Evolutionary conservation across 2,797 vertebrate genomes (phyloP).

Genomic region (Schizothorax lantsangensis): DNA sequence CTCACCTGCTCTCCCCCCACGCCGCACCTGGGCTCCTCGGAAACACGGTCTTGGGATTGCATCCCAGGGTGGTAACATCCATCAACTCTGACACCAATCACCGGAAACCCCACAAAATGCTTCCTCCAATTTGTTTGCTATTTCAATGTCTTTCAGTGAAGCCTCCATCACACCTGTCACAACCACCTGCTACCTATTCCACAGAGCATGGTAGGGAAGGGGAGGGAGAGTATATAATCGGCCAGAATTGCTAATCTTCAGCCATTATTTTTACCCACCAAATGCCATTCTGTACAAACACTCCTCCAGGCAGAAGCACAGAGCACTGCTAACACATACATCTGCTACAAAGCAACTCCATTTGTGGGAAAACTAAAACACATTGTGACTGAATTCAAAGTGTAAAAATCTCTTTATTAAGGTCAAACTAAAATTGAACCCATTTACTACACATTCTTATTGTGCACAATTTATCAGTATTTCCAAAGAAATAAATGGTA

Average conservation of each 20-base stretch:
- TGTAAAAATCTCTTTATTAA: constrained; percentile 20
- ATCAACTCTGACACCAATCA: constrained; percentile 64
- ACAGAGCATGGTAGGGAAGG: constrained; percentile 57
- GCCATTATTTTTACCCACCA: constrained; percentile 62
- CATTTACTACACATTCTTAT: neutral
- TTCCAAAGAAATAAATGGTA: neutral
- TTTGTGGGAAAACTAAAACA: constrained; percentile 71
- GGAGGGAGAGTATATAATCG: constrained; percentile 67
- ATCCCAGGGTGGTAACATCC: constrained; percentile 62
- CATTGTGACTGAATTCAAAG: constrained; percentile 15
- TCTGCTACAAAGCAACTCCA: constrained; percentile 65
- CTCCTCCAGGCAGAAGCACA: constrained; percentile 62
- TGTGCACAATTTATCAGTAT: neutral
- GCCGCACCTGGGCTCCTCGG: constrained; percentile 58
- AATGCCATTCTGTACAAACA: constrained; percentile 45
- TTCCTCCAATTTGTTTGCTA: constrained; percentile 66
- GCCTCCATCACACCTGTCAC: constrained; percentile 73
- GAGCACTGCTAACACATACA: constrained; percentile 51
- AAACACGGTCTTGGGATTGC: constrained; percentile 59
- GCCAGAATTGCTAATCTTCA: constrained; percentile 68
- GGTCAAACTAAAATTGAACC: neutral
- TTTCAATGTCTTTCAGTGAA: constrained; percentile 68
- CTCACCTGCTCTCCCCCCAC: constrained; percentile 38
- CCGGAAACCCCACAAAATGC: constrained; percentile 63
- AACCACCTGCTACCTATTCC: constrained; percentile 67